These are phyloP conservation scores for Aphis gossypii DNA, from an alignment of 1,140 invertebrate genomes.

Conservation along the genomic window DNA sequence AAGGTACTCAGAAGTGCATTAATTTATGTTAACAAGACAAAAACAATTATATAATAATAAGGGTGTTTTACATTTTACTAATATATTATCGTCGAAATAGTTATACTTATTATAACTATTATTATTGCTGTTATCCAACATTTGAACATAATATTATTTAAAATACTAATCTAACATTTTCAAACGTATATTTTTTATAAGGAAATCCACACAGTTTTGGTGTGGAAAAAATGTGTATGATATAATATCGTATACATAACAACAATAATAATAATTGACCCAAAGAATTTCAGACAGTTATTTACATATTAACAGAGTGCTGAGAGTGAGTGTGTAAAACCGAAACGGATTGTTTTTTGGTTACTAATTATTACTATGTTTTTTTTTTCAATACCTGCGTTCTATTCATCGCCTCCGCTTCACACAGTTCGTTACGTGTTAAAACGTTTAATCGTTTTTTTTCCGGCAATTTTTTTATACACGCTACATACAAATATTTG, in stretches of 20 bases:
- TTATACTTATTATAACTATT: no score
- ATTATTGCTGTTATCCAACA: no score
- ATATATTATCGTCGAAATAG: no score
- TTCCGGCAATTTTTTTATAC: background rate
- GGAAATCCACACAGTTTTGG: no score
- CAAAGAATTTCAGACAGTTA: background rate
- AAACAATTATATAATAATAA: background rate
- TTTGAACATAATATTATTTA: no score
- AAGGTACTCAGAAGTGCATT: no score
- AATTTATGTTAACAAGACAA: background rate
- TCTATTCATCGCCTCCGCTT: background rate
- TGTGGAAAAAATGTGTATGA: background rate
- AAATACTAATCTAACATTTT: no score
- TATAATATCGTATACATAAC: background rate
- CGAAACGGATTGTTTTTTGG: conserved; percentile 26
- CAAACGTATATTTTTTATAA: no score
- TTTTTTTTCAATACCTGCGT: background rate
- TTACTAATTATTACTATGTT: background rate
- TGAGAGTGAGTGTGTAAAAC: background rate
- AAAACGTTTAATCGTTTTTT: background rate
- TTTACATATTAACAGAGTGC: background rate
- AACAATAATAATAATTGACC: background rate
- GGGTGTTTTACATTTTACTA: background rate
- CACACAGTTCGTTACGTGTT: background rate
- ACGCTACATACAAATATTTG: background rate